Evolutionary conservation across 2,888 invertebrate genomes (phyloP).

Genomic region (Hemaris fuciformis): DNA sequence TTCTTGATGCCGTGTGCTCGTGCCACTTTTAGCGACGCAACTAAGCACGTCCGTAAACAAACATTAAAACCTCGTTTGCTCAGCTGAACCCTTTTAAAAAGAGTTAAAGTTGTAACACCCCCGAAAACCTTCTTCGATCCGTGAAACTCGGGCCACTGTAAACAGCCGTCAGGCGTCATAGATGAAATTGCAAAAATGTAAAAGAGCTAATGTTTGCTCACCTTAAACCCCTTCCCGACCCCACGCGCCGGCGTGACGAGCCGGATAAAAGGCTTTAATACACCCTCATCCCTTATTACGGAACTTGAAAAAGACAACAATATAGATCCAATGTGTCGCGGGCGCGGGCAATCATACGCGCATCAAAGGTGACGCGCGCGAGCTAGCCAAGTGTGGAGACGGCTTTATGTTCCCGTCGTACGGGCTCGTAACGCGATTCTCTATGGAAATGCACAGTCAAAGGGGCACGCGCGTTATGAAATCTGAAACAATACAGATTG

Average conservation of each 20-base stretch:
- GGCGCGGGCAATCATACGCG: slow-evolving; percentile 80
- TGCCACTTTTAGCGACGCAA: slow-evolving; percentile 43
- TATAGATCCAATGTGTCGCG: slow-evolving; percentile 81
- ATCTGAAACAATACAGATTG: slow-evolving; percentile 77
- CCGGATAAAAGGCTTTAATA: slow-evolving; percentile 82
- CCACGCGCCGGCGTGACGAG: slow-evolving; percentile 78
- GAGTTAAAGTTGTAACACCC: slow-evolving; percentile 67
- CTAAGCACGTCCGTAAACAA: slow-evolving; percentile 50
- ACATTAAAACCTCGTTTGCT: slow-evolving; percentile 70
- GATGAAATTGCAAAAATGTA: slow-evolving; percentile 82
- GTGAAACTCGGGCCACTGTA: slow-evolving; percentile 58
- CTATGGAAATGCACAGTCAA: slow-evolving; percentile 70
- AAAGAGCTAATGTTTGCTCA: slow-evolving; percentile 82
- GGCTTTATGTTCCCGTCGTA: slow-evolving; percentile 58
- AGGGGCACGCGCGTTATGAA: slow-evolving; percentile 77
- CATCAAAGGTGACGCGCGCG: slow-evolving; percentile 75
- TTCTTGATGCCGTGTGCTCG: slow-evolving; percentile 46
- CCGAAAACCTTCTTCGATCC: slow-evolving; percentile 54
- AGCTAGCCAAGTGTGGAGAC: slow-evolving; percentile 75
- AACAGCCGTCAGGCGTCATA: slow-evolving; percentile 73
- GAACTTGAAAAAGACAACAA: slow-evolving; percentile 83
- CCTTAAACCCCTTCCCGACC: slow-evolving; percentile 81
- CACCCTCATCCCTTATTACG: slow-evolving; percentile 82
- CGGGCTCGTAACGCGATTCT: slow-evolving; percentile 61
- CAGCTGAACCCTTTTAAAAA: slow-evolving; percentile 61